Evolutionary conservation across 2,888 invertebrate genomes (phyloP).

Genomic region (Furcula furcula): DNA sequence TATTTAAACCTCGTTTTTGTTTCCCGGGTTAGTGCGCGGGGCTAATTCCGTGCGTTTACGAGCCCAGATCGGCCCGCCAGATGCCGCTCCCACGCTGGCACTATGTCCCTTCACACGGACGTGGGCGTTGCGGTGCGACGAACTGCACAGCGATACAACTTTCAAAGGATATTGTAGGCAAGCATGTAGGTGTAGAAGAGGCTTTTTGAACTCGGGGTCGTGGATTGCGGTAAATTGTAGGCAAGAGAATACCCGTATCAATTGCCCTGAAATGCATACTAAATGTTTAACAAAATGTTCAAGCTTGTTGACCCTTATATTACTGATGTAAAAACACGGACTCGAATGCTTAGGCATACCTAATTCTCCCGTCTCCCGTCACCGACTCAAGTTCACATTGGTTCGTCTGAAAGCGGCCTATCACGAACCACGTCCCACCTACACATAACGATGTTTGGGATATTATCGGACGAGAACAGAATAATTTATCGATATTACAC

Average conservation of each 20-base stretch:
- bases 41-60: constrained; percentile 76
- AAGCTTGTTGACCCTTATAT: too few species aligned
- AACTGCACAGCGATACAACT: constrained; percentile 9
- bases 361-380: too few species aligned
- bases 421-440: constrained; percentile 24
- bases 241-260: too few species aligned
- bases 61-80: constrained; percentile 63
- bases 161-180: background rate
- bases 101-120: constrained; percentile 48
- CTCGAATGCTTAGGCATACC: too few species aligned
- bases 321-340: too few species aligned
- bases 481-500: constrained; percentile 56
- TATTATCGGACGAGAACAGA: constrained; percentile 41
- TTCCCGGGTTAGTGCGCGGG: constrained; percentile 57
- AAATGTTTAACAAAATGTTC: too few species aligned
- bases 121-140: constrained; percentile 32
- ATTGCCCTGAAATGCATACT: too few species aligned
- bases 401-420: constrained; percentile 19
- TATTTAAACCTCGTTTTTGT: constrained; percentile 67
- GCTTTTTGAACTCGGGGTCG: too few species aligned
- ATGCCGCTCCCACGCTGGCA: constrained; percentile 69
- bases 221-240: too few species aligned
- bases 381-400: too few species aligned
- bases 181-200: too few species aligned
- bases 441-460: constrained; percentile 35